These are phyloP conservation scores for Steinernema khuongi DNA, from an alignment of 1,140 invertebrate genomes.

Conservation along the genomic window DNA sequence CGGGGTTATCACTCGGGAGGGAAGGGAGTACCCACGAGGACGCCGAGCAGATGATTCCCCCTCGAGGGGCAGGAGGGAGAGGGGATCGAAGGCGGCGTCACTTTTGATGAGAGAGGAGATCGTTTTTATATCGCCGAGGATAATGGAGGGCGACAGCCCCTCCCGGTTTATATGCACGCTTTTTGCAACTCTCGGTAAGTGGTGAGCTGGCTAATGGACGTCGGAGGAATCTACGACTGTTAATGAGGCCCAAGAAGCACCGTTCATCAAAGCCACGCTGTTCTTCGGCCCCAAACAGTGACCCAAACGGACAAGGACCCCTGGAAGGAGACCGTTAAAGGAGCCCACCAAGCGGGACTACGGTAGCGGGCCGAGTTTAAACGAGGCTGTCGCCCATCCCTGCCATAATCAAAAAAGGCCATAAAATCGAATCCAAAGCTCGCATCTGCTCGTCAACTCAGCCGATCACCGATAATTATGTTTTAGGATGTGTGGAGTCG, in stretches of 20 bases:
- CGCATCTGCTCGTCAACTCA: not conserved
- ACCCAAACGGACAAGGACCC: no score
- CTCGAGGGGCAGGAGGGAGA: not conserved
- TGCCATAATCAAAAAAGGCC: not conserved
- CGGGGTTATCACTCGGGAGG: not conserved
- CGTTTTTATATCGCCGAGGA: slow-evolving; percentile 8
- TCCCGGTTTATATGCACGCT: not conserved
- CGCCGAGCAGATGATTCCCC: not conserved
- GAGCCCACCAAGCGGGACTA: no score
- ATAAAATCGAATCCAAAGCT: not conserved
- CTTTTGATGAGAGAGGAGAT: slow-evolving; percentile 11
- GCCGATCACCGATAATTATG: slow-evolving; percentile 10
- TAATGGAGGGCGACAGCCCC: not conserved
- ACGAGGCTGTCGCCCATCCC: no score
- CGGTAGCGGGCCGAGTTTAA: no score
- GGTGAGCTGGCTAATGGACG: not conserved
- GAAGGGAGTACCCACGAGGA: not conserved
- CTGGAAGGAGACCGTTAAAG: no score
- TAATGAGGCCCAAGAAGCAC: no score
- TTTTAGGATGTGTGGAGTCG: slow-evolving; percentile 12
- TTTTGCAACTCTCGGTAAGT: not conserved
- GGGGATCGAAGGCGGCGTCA: not conserved
- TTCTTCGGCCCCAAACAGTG: no score
- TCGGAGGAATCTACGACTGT: not conserved
- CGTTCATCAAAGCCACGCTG: no score